A percentile compares a stretch with the other conserved stretches of the same genome.
Evolutionary conservation across 1,140 invertebrate genomes (phyloP).

Genomic region (Zaprionus nigranus): DNA sequence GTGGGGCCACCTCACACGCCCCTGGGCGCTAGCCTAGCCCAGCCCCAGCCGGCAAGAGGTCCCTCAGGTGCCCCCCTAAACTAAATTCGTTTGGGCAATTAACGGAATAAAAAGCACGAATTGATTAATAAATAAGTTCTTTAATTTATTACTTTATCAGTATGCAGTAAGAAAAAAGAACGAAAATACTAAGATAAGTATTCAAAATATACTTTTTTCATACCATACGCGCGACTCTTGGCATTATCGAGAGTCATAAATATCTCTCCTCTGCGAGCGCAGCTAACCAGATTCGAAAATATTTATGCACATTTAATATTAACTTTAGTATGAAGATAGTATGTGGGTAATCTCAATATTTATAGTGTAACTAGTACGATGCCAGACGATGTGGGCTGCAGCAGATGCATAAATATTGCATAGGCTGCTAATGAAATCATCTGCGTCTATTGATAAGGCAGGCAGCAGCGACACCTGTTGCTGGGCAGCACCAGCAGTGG

Average conservation of each 20-base stretch:
- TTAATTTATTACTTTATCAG: not conserved
- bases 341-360: conserved; percentile 37
- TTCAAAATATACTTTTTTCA: not conserved
- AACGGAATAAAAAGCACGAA: not conserved
- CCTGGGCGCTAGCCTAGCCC: not conserved
- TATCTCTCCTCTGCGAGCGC: not conserved
- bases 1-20: conserved; percentile 34
- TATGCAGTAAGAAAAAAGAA: not conserved
- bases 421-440: conserved; percentile 42
- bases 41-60: not conserved
- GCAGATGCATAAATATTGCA: conserved; percentile 25
- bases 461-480: conserved; percentile 24
- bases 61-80: not conserved
- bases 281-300: not conserved
- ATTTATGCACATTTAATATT: conserved; percentile 37
- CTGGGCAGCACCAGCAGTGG: conserved; percentile 6
- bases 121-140: not conserved
- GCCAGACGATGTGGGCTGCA: not conserved
- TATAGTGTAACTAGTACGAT: conserved; percentile 20
- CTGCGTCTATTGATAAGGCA: conserved; percentile 47
- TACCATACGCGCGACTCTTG: not conserved
- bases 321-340: conserved; percentile 33
- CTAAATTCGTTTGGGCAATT: conserved; percentile 7
- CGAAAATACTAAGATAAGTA: not conserved
- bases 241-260: not conserved